phyloP scores from a whole-genome alignment of 2,888 invertebrate genomes.

The Sepiola atlantica region DNA sequence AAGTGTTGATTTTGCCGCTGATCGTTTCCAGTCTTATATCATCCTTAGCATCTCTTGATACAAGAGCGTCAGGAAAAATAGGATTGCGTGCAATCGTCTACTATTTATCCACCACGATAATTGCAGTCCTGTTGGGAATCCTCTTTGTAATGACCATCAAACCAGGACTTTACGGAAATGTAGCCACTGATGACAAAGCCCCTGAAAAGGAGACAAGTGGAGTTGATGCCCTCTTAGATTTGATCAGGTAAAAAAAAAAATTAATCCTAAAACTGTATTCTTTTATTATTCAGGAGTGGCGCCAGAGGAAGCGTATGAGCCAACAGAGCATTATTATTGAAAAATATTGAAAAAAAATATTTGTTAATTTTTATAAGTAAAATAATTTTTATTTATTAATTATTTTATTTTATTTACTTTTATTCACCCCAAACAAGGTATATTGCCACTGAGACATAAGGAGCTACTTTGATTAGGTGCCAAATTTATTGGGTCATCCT shows the following conservation, averaged over 20 bases:
- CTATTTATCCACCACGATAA: conserved; percentile 92
- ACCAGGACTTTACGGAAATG: conserved; percentile 79
- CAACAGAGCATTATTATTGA: too few relatives aligned
- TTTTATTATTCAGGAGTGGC: too few relatives aligned
- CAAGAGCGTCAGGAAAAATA: conserved; percentile 90
- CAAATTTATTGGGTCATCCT: too few relatives aligned
- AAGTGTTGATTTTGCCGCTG: conserved; percentile 82
- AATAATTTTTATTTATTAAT: too few relatives aligned
- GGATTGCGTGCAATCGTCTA: conserved; percentile 90
- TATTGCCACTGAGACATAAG: too few relatives aligned
- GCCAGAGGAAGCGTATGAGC: too few relatives aligned
- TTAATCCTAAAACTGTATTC: neutral
- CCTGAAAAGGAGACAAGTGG: conserved; percentile 54
- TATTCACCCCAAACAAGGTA: too few relatives aligned
- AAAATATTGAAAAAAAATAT: too few relatives aligned
- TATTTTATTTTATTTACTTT: too few relatives aligned
- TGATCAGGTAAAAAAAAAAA: conserved; percentile 61
- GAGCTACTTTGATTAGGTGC: too few relatives aligned
- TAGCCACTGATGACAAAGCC: neutral
- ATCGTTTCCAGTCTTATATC: conserved; percentile 81
- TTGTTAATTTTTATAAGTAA: too few relatives aligned
- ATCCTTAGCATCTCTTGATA: conserved; percentile 88
- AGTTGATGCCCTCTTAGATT: conserved; percentile 62
- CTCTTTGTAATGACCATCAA: conserved; percentile 90
- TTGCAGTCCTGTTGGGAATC: conserved; percentile 92